Conservation (phyloP, 1,140 invertebrate genomes). For the Adelges cooleyi region DNA sequence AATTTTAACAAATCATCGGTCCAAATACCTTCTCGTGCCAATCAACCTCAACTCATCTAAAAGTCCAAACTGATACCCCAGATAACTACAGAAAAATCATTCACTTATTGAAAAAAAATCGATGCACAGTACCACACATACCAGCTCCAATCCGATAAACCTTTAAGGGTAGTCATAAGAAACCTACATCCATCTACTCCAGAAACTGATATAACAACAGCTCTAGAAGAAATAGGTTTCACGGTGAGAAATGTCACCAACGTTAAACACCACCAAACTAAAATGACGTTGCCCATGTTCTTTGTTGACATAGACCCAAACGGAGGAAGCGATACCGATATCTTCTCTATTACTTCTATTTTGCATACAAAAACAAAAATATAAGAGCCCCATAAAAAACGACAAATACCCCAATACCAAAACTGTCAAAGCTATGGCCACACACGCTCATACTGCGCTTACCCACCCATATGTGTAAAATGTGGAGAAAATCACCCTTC, state of each 20-base stretch:
- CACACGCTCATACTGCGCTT: background rate
- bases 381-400: background rate
- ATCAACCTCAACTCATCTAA: background rate
- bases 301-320: too few species aligned
- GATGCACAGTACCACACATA: background rate
- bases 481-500: constrained; percentile 9
- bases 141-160: background rate
- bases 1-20: background rate
- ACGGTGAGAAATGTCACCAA: background rate
- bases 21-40: background rate
- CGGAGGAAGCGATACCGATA: background rate
- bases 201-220: background rate
- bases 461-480: constrained; percentile 1
- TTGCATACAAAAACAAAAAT: background rate
- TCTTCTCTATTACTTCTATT: background rate
- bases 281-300: background rate
- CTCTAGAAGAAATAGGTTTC: background rate
- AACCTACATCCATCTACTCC: too few species aligned
- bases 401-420: background rate
- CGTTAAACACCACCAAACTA: background rate
- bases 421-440: constrained; percentile 10
- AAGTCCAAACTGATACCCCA: background rate
- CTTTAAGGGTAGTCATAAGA: too few species aligned
- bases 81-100: background rate
- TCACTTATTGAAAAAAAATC: background rate